Percentiles rank a stretch among this genome's conserved stretches.
Conservation (phyloP, 2,888 invertebrate species). For the Plebejus melissa region DNA sequence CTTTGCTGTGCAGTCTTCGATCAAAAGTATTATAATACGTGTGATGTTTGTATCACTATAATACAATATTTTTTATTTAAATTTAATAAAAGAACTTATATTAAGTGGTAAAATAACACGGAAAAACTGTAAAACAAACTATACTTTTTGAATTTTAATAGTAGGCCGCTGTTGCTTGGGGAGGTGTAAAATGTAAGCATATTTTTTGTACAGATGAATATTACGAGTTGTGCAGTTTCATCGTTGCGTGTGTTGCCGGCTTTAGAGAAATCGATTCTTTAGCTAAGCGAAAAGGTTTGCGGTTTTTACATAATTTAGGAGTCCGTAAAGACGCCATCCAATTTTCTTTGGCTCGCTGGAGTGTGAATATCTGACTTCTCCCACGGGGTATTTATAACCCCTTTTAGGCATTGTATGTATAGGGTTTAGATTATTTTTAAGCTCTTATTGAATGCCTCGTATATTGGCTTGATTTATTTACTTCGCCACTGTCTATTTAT, state of each 20-base stretch:
- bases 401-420: constrained; percentile 10
- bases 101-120: too few relatives aligned
- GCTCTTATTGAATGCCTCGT: background rate
- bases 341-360: constrained; percentile 26
- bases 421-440: background rate
- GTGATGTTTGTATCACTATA: too few relatives aligned
- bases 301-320: constrained; percentile 29
- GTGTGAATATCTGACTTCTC: constrained; percentile 23
- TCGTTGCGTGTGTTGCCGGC: background rate
- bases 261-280: constrained; percentile 19
- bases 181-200: too few relatives aligned
- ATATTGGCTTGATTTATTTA: background rate
- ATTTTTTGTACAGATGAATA: too few relatives aligned
- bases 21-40: too few relatives aligned
- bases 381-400: constrained; percentile 24
- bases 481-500: too few relatives aligned
- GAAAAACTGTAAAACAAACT: too few relatives aligned
- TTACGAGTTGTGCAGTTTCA: background rate
- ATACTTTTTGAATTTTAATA: too few relatives aligned
- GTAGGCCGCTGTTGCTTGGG: too few relatives aligned
- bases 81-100: too few relatives aligned
- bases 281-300: constrained; percentile 26
- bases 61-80: too few relatives aligned
- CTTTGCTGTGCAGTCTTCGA: too few relatives aligned
- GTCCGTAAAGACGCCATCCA: constrained; percentile 24